A percentile compares a stretch with the other conserved stretches of the same genome.
phyloP scores from a whole-genome alignment of 2,113 vertebrate species.

The Microtus ochrogaster region DNA sequence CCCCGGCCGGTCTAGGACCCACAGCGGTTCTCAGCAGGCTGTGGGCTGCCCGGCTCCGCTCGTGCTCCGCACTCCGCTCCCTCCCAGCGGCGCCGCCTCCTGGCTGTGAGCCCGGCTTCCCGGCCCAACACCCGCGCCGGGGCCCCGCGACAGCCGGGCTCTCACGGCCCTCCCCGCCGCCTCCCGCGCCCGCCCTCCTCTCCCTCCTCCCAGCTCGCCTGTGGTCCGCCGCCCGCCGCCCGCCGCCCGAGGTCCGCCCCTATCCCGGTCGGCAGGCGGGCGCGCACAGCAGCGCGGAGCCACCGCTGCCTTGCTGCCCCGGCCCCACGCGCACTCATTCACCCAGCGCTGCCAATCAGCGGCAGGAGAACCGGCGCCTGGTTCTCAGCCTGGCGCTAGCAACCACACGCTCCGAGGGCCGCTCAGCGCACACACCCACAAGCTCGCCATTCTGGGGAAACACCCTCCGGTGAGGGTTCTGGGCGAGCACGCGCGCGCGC shows the following conservation, averaged over 20 bases:
- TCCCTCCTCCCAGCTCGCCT: background rate
- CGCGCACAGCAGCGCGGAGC: constrained; percentile 37
- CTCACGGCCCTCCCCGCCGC: constrained; percentile 1
- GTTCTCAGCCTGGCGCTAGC: constrained; percentile 8
- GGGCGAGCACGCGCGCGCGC: background rate
- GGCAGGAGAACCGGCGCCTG: background rate
- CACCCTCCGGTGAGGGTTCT: constrained; percentile 1
- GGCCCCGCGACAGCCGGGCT: constrained; percentile 61
- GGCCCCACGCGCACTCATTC: constrained; percentile 50
- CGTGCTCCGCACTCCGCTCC: background rate
- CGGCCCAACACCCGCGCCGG: constrained; percentile 54
- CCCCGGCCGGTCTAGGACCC: background rate
- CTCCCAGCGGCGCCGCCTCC: constrained; percentile 70
- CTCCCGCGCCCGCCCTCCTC: background rate
- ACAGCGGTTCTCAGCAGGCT: constrained; percentile 34
- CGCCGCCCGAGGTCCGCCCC: background rate
- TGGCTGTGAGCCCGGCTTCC: constrained; percentile 47
- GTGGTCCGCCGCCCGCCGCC: background rate
- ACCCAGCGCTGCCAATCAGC: constrained; percentile 40
- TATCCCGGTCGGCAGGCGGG: background rate
- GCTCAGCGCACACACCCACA: constrained; percentile 34
- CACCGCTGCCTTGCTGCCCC: background rate
- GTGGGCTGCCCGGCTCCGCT: background rate
- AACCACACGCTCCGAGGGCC: background rate
- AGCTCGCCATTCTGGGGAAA: background rate